phyloP scores from a whole-genome alignment of 2,113 vertebrate species.

The Hystrix brachyura region DNA sequence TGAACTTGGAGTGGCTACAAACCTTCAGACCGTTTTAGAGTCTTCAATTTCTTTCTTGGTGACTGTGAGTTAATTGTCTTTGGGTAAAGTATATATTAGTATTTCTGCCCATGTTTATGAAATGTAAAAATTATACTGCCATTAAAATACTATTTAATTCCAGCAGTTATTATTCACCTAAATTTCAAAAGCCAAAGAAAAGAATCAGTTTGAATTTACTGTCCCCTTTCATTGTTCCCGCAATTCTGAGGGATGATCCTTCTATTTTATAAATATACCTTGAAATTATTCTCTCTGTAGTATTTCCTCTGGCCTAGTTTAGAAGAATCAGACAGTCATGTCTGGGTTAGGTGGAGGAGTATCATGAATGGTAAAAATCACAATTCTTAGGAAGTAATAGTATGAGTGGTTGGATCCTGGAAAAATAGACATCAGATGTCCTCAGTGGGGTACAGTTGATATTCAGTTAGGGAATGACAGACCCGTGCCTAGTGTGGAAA shows the following conservation, averaged over 20 bases:
- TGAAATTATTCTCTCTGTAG: not conserved
- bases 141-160: not conserved
- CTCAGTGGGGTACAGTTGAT: not conserved
- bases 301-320: not conserved
- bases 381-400: not conserved
- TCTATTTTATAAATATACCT: not conserved
- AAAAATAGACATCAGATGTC: not conserved
- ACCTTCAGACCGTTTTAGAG: not conserved
- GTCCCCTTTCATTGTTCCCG: not conserved
- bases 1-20: not conserved
- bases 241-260: not conserved
- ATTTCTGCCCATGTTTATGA: not conserved
- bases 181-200: not conserved
- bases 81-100: not conserved
- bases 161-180: not conserved
- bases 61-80: not conserved
- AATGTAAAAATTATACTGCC: not conserved
- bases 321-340: not conserved
- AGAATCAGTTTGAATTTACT: not conserved
- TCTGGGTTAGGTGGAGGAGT: not conserved
- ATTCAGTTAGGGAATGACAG: not conserved
- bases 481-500: accelerated
- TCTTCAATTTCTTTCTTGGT: not conserved
- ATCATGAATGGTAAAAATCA: not conserved
- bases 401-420: not conserved